Base-by-base conservation (phyloP, 2,888 invertebrate species). In the Coenonympha glycerion region DNA sequence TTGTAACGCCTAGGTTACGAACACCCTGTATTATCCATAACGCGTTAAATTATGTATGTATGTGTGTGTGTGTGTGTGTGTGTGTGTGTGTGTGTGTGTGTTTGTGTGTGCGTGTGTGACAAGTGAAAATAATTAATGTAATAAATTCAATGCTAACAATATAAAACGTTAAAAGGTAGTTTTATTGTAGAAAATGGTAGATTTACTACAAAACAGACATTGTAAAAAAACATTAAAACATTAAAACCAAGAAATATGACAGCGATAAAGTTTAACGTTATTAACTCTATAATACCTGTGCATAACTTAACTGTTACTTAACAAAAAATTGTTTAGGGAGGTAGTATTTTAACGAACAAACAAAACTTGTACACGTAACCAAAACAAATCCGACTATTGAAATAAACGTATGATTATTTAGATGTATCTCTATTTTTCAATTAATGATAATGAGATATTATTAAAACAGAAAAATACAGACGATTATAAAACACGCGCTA, bases 21-120 rank as follows among this genome's bases (percentile, higher is more conserved):
- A 73, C 80, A 87, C 87, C 87, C 86, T 87, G 87, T 85, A 68
- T 79, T 68, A 79, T 81, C 83, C 84, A 84, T 81, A 76, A 79
- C 71, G 75, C 69, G 69, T 71, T 76, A 67, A 61, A 68, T 73
- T 76, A 76, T 75, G n/a, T n/a, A n/a, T n/a, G n/a, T n/a, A n/a
- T n/a, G n/a, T n/a, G n/a, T n/a, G n/a, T n/a, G n/a, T n/a, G n/a
- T n/a, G n/a, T n/a, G n/a, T n/a, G n/a, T n/a, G n/a, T n/a, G n/a
- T n/a, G n/a, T n/a, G n/a, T n/a, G n/a, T n/a, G n/a, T n/a, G n/a
- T n/a, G n/a, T n/a, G n/a, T n/a, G n/a, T n/a, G n/a, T n/a, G n/a
- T n/a, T n/a, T n/a, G n/a, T n/a, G n/a, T n/a, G n/a, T n/a, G n/a
- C n/a, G n/a, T n/a, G n/a, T n/a, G n/a, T n/a, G n/a, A n/a, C n/a